Percentiles rank a stretch among this genome's conserved stretches.
phyloP scores from a whole-genome alignment of 2,888 invertebrate species.

The Onchidella celtica region DNA sequence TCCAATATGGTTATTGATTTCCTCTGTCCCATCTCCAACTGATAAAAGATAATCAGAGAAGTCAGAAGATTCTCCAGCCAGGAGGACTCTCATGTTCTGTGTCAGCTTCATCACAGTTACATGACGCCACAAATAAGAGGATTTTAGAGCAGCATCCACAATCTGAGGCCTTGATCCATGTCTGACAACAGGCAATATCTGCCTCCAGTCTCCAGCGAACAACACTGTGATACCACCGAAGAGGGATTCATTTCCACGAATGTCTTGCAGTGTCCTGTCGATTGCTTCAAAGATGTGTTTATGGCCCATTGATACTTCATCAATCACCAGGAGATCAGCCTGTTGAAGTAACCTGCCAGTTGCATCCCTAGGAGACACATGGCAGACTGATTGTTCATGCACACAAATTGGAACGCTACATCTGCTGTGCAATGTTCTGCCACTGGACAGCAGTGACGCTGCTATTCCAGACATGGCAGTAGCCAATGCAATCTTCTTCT shows the following conservation, averaged over 20 bases:
- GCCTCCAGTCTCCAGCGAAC: neutral
- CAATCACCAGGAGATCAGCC: neutral
- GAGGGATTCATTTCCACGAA: neutral
- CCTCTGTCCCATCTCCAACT: neutral
- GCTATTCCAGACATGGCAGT: slow-evolving; percentile 1
- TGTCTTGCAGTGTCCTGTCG: slow-evolving; percentile 14
- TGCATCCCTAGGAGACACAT: slow-evolving; percentile 5
- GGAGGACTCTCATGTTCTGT: neutral
- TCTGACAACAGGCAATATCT: neutral
- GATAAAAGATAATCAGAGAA: neutral
- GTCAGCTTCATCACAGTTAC: neutral
- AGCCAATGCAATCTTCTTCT: neutral
- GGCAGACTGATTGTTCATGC: neutral
- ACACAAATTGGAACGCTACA: neutral
- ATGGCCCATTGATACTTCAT: slow-evolving; percentile 11
- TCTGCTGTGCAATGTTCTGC: neutral
- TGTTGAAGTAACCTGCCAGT: neutral
- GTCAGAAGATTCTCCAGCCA: neutral
- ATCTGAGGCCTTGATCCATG: slow-evolving; percentile 8
- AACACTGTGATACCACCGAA: neutral
- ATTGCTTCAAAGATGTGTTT: slow-evolving; percentile 2
- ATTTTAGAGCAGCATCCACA: slow-evolving; percentile 3
- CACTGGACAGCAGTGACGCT: neutral
- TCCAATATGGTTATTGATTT: neutral
- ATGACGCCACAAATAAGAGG: neutral